Base-by-base conservation (phyloP, 2,888 invertebrate species). In the Scaptomyza tumidula region DNA sequence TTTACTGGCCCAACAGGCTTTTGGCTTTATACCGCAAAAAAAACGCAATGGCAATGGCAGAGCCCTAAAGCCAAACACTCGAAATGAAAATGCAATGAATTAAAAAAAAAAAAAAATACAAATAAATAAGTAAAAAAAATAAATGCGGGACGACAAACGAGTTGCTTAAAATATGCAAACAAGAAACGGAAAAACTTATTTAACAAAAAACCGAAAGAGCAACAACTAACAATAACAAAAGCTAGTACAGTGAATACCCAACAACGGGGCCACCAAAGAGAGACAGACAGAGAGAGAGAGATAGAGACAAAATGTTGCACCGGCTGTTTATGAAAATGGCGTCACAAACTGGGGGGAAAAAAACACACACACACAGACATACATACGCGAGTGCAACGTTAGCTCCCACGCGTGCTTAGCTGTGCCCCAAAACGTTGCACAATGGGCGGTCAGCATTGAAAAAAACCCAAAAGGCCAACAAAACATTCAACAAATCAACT, bases 141-240 rank as follows among this genome's bases (percentile, higher is more conserved):
- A 9, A 6, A 33, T 33, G 50, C 29, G n/a, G 14, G 16, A 46
- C 45, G 14, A 60, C 52, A 73, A 66, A 66, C 54, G 56, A 52
- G 43, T 57, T 78, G 72, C 48, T 68, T 86, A 79, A 84, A 86
- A 84, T 86, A 84, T 79, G 84, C 86, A 84, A 86, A 86, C 83
- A 86, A 84, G 84, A 77, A 86, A 73, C 86, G 84, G 86, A 86
- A 84, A 86, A 86, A 86, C 84, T 86, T 84, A 84, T 84, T 86
- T 84, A 81, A 84, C 77, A 37, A 50, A n/a, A 2, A 10, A 13
- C 3, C 3, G 24, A 24, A 60, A 62, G 66, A 57, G 64, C 65
- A 79, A 46, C 44, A 59, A 24, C 16, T 33, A 39, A 35, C 33
- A 65, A 33, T 16, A 65, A 31, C 43, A 70, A 59, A 29, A 75